These are phyloP conservation scores for Equus quagga DNA, from an alignment of 2,113 vertebrate species.

Conservation along the genomic window DNA sequence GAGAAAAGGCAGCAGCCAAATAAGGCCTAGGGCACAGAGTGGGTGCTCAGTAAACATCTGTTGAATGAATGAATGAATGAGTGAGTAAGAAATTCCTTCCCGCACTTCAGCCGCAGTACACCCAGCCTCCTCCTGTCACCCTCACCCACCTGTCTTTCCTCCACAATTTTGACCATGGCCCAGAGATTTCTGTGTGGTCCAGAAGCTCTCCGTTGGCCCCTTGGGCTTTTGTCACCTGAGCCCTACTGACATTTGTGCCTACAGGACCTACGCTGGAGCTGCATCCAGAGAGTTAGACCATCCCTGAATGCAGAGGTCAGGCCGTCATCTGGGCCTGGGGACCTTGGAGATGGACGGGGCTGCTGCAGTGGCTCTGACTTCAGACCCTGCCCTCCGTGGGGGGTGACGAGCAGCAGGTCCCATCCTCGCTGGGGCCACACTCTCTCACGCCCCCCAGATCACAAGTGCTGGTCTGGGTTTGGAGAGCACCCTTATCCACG, in stretches of 20 bases:
- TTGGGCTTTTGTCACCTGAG: background rate
- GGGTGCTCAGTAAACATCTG: background rate
- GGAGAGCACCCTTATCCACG: background rate
- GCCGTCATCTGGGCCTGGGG: background rate
- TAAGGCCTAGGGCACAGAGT: background rate
- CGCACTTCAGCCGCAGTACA: no score
- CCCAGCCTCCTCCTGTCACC: background rate
- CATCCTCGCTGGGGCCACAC: fast-evolving
- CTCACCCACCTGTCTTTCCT: background rate
- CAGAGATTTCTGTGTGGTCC: background rate
- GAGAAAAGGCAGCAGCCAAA: background rate
- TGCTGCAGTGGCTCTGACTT: no score
- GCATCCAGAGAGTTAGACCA: background rate
- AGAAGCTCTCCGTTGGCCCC: background rate
- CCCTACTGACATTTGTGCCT: no score
- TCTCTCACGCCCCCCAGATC: background rate
- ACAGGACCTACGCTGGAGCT: background rate
- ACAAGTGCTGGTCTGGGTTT: background rate
- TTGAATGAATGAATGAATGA: background rate
- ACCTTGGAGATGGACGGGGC: background rate
- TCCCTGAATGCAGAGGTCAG: background rate
- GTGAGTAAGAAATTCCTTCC: background rate
- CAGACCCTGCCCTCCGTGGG: background rate
- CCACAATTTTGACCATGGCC: background rate
- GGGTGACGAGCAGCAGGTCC: background rate